Base-by-base conservation (phyloP, 2,797 vertebrate genomes). In the Chanos chanos region DNA sequence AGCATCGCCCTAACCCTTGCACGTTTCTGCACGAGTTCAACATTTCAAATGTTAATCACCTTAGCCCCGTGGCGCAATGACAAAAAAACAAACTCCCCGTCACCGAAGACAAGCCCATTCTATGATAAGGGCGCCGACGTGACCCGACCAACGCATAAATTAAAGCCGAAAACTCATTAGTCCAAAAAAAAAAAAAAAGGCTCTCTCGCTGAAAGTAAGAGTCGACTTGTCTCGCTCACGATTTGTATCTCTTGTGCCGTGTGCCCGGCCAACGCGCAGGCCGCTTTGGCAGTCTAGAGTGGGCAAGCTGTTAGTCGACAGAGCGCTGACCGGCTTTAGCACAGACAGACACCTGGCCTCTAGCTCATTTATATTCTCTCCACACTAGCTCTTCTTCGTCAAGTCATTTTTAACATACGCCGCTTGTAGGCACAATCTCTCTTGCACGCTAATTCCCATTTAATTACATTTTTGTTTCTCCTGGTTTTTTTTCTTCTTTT, bases 351-450 rank as follows among this genome's bases (percentile, higher is more conserved):
- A 48, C 31, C 41, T 10, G 1, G 22, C 58, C 28, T 7, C 16
- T n/a, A 7, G 10, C 59, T 84, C 74, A 79, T 85, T 60, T 83
- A 64, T 77, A 80, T 82, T 82, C 82, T 66, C 22, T 27, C 15
- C 39, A 45, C 47, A 15, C 12, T 15, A 9, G 16, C 47, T 30
- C 56, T 44, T 16, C 47, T 27, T 25, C 64, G 56, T 60, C 16
- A 60, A 75, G 61, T 68, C 62, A 37, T 61, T 74, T 73, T 73
- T 60, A 72, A 66, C 52, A 60, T 60, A 56, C 9, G 2, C 5
- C 59, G 58, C 31, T 50, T 56, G 22, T 28, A 24, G 62, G 33
- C 71, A 66, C 68, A 51, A 47, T 76, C 69, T 41, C 51, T 37
- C 25, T 64, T 28, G 55, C 53, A 61, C 37, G 56, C 73, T 64